Evolutionary conservation across 2,888 invertebrate species (phyloP).

Genomic region (Cheilosia impressa): DNA sequence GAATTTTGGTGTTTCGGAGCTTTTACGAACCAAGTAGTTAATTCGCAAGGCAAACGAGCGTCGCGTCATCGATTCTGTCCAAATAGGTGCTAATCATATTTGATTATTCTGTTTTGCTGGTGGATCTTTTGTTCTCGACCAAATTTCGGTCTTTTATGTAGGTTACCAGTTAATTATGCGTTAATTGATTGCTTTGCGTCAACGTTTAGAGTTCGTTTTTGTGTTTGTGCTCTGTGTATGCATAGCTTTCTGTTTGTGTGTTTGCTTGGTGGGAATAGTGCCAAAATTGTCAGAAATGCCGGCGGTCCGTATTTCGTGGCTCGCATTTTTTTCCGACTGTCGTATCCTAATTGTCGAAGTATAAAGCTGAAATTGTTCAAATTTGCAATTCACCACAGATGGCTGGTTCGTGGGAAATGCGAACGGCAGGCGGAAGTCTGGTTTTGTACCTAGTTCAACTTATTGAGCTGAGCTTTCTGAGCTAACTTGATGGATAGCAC

Average conservation of each 20-base stretch:
- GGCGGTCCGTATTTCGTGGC: too few relatives aligned
- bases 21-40: slow-evolving; percentile 18
- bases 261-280: too few relatives aligned
- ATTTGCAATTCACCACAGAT: too few relatives aligned
- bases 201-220: neutral
- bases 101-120: neutral
- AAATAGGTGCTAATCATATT: slow-evolving; percentile 20
- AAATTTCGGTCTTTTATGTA: neutral
- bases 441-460: too few relatives aligned
- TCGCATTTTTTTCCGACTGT: too few relatives aligned
- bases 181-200: neutral
- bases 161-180: slow-evolving; percentile 6
- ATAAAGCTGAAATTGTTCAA: too few relatives aligned
- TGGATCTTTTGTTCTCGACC: slow-evolving; percentile 13
- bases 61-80: neutral
- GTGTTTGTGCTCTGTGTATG: neutral
- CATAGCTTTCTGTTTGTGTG: neutral
- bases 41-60: neutral
- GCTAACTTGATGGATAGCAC: too few relatives aligned
- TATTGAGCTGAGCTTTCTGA: too few relatives aligned
- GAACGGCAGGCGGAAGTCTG: too few relatives aligned
- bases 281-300: too few relatives aligned
- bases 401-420: too few relatives aligned
- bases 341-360: too few relatives aligned
- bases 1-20: neutral